Evolutionary conservation across 2,797 vertebrate genomes (phyloP), one percentile per base, ranked within the genome.

Genomic region (Squalus acanthias): DNA sequence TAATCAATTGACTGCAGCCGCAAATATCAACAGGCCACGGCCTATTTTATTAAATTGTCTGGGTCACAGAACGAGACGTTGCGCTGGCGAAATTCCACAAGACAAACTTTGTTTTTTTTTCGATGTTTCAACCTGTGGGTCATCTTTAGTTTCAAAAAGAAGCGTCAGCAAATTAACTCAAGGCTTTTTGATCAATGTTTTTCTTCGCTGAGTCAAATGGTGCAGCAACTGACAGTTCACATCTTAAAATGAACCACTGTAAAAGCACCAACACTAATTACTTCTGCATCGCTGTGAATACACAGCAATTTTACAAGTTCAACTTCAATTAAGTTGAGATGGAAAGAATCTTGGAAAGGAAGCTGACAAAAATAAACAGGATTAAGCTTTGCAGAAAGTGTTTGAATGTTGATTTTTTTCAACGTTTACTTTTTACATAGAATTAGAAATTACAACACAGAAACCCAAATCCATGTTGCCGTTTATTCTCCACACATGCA

Each of bases 1-100:
- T 22, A 85, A 85, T 85, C 82, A 85, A 85, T 85, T 85, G 39
- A 85, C 46, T 82, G 76, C 0, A 85, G 82, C 39, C 5, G 39
- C 39, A 85, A 50, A 85, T 85, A 50, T 85, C 82, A 85, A 46
- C 82, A 85, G 46, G 82, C 20, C 39, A 22, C 7, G 46, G 46
- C 39, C 82, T 85, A 85, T 85, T 50, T 85, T 50, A 50, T 85
- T 85, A 85, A 85, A 85, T 85, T 85, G 82, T 50, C 82, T 50
- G 82, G 82, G 46, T 85, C 82, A 85, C 15, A 15, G 82, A 85
- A 85, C 22, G 17, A 50, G 46, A 50, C 46, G 22, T 22, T 50
- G 82, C 82, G 8, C 82, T 50, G 82, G 46, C 22, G 17, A 20
- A 22, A 50, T 24, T 20, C 82, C 46, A 50, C 82, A 85, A 50